A percentile compares a stretch with the other conserved stretches of the same genome.
Evolutionary conservation across 2,888 invertebrate species (phyloP).

Genomic region (Pheosia gnoma): DNA sequence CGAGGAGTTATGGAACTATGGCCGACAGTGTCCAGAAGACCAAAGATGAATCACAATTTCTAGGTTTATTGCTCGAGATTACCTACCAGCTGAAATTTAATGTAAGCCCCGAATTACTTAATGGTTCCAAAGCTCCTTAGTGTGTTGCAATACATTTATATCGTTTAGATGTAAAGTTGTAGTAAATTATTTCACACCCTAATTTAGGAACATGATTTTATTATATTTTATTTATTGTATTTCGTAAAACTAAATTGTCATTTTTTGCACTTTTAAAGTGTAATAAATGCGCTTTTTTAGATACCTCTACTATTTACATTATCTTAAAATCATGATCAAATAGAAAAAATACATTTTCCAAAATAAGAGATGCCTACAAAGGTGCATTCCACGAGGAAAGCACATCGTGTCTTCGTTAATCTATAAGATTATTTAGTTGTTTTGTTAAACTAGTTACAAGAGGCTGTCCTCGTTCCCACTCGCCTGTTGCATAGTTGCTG

Average conservation of each 20-base stretch:
- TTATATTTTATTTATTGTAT: slow-evolving; percentile 79
- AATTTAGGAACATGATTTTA: slow-evolving; percentile 78
- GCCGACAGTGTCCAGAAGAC: slow-evolving; percentile 67
- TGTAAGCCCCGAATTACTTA: slow-evolving; percentile 67
- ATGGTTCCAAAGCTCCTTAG: slow-evolving; percentile 82
- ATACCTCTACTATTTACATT: slow-evolving; percentile 79
- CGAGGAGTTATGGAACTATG: slow-evolving; percentile 80
- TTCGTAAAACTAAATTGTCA: slow-evolving; percentile 75
- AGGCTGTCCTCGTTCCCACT: slow-evolving; percentile 80
- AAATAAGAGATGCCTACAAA: slow-evolving; percentile 70
- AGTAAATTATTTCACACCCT: slow-evolving; percentile 82
- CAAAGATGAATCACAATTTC: slow-evolving; percentile 80
- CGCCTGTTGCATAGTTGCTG: slow-evolving; percentile 72
- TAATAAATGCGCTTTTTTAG: slow-evolving; percentile 77
- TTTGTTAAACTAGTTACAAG: slow-evolving; percentile 73
- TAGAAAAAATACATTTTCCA: slow-evolving; percentile 62
- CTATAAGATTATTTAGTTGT: slow-evolving; percentile 64
- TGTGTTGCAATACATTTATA: slow-evolving; percentile 81
- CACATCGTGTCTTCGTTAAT: slow-evolving; percentile 73
- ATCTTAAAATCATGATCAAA: slow-evolving; percentile 81
- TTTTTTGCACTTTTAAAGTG: slow-evolving; percentile 80
- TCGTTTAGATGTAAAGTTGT: slow-evolving; percentile 80
- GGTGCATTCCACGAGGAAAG: slow-evolving; percentile 74
- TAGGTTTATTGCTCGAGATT: slow-evolving; percentile 74
- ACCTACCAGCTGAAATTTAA: slow-evolving; percentile 68